Percentiles rank a stretch among this genome's conserved stretches.
Evolutionary conservation across 2,888 invertebrate species (phyloP).

Genomic region (Rosalia funebris): DNA sequence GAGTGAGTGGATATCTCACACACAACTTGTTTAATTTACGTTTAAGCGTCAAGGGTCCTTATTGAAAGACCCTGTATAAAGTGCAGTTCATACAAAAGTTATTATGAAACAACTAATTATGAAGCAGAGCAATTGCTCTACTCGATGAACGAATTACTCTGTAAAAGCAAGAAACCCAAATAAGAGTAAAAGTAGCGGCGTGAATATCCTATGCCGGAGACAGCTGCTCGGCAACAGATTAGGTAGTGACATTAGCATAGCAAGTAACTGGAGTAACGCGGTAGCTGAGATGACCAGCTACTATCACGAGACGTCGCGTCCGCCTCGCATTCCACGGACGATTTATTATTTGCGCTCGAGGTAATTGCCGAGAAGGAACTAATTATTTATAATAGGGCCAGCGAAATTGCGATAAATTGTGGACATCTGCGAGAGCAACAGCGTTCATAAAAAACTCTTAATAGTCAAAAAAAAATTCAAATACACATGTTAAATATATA

Average conservation of each 20-base stretch:
- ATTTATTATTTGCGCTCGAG: conserved; percentile 15
- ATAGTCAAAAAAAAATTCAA: too few relatives aligned
- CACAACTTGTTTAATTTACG: too few relatives aligned
- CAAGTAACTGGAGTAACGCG: conserved; percentile 51
- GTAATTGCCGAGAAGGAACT: conserved; percentile 1
- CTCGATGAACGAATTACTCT: too few relatives aligned
- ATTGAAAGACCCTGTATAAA: too few relatives aligned
- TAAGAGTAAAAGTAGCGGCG: conserved; percentile 17
- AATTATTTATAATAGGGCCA: conserved; percentile 12
- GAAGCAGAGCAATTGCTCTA: too few relatives aligned
- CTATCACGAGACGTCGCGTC: conserved; percentile 22
- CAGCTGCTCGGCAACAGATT: conserved; percentile 54
- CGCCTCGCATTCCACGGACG: conserved; percentile 16
- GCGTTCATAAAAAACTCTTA: too few relatives aligned
- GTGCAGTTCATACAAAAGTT: too few relatives aligned
- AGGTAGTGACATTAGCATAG: conserved; percentile 56
- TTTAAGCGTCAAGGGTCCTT: too few relatives aligned
- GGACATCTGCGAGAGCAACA: not conserved
- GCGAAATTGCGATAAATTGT: conserved; percentile 11
- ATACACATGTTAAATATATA: too few relatives aligned
- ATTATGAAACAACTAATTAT: too few relatives aligned
- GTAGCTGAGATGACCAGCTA: conserved; percentile 42
- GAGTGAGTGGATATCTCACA: too few relatives aligned
- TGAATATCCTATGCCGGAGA: conserved; percentile 11
- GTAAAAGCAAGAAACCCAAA: too few relatives aligned